A percentile compares a stretch with the other conserved stretches of the same genome.
These are phyloP conservation scores for Drosophila pandora DNA, from an alignment of 1,140 invertebrate genomes.

Conservation along the genomic window DNA sequence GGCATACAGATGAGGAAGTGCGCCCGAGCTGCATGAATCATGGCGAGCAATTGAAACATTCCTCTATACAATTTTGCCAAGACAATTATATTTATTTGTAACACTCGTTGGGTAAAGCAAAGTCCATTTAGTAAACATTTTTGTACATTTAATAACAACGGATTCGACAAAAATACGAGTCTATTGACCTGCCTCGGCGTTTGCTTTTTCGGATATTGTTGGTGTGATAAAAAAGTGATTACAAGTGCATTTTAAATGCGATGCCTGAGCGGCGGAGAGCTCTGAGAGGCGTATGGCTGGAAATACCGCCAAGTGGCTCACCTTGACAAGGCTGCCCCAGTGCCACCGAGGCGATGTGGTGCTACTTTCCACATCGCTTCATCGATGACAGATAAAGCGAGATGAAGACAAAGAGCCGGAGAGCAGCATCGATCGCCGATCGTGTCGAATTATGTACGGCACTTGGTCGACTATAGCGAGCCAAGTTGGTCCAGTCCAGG, in stretches of 20 bases:
- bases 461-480: slow-evolving; percentile 6
- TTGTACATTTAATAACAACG: slow-evolving; percentile 7
- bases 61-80: slow-evolving; percentile 7
- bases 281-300: slow-evolving; percentile 34
- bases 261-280: slow-evolving; percentile 12
- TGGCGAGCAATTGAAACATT: slow-evolving; percentile 9
- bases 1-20: slow-evolving; percentile 21
- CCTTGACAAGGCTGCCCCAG: slow-evolving; percentile 62
- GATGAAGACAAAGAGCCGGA: slow-evolving; percentile 31
- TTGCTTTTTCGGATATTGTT: slow-evolving; percentile 16
- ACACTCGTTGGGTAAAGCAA: neutral
- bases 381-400: slow-evolving; percentile 22
- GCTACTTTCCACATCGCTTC: slow-evolving; percentile 62
- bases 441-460: slow-evolving; percentile 40
- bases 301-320: slow-evolving; percentile 60
- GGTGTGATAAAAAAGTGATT: slow-evolving; percentile 23
- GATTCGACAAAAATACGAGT: slow-evolving; percentile 6
- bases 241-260: slow-evolving; percentile 18
- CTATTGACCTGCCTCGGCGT: slow-evolving; percentile 30
- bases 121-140: slow-evolving; percentile 7
- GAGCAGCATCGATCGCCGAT: slow-evolving; percentile 15
- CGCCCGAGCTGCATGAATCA: slow-evolving; percentile 19
- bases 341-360: slow-evolving; percentile 27
- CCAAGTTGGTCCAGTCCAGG: slow-evolving; percentile 23
- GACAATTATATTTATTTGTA: neutral